Conservation (phyloP, 2,113 vertebrate genomes). For the Eclectus roratus region DNA sequence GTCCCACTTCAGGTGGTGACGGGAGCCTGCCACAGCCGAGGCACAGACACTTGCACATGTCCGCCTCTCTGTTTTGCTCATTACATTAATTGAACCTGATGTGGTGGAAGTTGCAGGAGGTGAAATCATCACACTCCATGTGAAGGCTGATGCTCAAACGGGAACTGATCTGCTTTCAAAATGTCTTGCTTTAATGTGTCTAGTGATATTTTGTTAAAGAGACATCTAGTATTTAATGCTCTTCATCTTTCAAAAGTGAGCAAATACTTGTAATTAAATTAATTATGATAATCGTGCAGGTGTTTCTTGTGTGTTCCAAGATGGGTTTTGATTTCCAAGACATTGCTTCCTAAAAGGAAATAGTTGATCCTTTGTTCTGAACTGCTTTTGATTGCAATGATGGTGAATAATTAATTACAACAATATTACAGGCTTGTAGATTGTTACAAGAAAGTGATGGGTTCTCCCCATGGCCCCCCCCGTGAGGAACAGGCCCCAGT, state of each 20-base stretch:
- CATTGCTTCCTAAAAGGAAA: background rate
- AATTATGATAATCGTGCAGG: constrained; percentile 5
- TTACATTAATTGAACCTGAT: background rate
- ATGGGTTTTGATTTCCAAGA: background rate
- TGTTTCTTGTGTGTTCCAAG: background rate
- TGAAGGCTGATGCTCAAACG: background rate
- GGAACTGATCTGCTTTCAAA: background rate
- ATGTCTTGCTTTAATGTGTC: background rate
- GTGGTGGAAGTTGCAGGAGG: background rate
- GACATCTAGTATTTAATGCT: background rate
- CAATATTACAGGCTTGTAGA: background rate
- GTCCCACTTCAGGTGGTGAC: background rate
- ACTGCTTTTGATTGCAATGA: background rate
- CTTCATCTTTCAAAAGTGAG: background rate
- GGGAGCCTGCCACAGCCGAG: background rate
- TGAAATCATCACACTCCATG: background rate
- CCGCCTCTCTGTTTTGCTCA: background rate
- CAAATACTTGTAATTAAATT: constrained; percentile 43
- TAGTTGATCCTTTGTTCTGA: background rate
- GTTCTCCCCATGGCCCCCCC: background rate
- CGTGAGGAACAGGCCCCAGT: background rate
- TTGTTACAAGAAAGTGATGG: background rate
- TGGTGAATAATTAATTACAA: background rate
- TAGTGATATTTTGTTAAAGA: background rate
- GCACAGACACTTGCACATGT: background rate